Conservation (phyloP, 2,797 vertebrate genomes). For the Eospalax fontanierii region DNA sequence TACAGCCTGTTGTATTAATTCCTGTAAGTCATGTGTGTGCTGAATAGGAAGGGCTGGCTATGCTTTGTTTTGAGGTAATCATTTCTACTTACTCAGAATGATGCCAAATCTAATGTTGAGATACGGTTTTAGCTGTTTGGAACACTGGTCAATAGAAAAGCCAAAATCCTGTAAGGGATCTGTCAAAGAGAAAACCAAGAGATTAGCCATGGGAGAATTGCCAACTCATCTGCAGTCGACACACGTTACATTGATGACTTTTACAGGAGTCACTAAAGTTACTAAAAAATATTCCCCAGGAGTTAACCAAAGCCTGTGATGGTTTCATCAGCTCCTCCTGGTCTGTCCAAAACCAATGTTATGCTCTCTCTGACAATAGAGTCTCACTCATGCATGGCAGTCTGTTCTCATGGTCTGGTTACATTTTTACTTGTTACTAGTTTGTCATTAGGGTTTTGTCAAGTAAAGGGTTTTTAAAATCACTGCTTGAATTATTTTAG, state of each 20-base stretch:
- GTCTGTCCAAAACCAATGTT: not conserved
- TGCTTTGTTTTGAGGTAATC: not conserved
- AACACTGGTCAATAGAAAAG: slow-evolving; percentile 88
- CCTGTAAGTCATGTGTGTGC: not conserved
- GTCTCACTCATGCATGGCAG: not conserved
- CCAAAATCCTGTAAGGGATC: slow-evolving; percentile 90
- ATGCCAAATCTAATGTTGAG: slow-evolving; percentile 85
- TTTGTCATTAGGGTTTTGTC: not conserved
- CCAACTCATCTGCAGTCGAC: not conserved
- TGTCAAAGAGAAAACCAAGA: slow-evolving; percentile 82
- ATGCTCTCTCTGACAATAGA: not conserved
- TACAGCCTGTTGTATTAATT: too few species aligned
- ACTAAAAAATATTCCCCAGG: not conserved
- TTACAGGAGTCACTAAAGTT: not conserved
- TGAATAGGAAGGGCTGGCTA: not conserved
- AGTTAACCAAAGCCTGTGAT: accelerated
- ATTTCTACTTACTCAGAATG: slow-evolving; percentile 88
- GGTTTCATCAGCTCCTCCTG: not conserved
- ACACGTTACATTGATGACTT: not conserved
- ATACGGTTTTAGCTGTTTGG: slow-evolving; percentile 64
- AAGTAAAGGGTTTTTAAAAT: not conserved
- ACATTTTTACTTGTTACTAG: not conserved
- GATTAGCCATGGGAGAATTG: not conserved
- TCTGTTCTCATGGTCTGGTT: not conserved
- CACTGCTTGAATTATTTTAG: not conserved